Percentiles rank a stretch among this genome's conserved stretches.
These are phyloP conservation scores for Sesamia nonagrioides DNA, from an alignment of 1,140 invertebrate genomes.

Conservation along the genomic window DNA sequence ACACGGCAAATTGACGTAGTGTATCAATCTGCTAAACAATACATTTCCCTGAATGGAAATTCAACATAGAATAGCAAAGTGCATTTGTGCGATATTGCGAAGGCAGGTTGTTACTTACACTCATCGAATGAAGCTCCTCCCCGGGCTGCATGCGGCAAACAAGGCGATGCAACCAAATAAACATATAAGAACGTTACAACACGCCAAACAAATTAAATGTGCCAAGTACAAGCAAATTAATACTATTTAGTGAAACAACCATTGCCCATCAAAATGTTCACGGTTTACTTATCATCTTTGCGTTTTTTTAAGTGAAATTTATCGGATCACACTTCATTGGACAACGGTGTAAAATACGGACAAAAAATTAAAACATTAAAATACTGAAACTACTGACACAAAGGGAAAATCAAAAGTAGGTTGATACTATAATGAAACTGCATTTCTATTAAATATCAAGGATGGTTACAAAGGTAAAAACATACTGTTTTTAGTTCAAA, in stretches of 20 bases:
- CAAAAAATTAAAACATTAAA: slow-evolving; percentile 32
- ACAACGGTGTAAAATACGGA: background rate
- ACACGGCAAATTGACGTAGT: no score
- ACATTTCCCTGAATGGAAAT: background rate
- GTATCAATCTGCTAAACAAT: background rate
- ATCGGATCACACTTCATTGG: slow-evolving; percentile 6
- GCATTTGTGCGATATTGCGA: slow-evolving; percentile 17
- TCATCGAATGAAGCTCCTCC: slow-evolving; percentile 88
- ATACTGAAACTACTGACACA: slow-evolving; percentile 29
- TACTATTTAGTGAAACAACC: slow-evolving; percentile 30
- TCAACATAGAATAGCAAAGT: slow-evolving; percentile 29
- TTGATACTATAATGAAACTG: background rate
- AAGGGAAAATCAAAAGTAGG: slow-evolving; percentile 8
- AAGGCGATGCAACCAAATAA: slow-evolving; percentile 83
- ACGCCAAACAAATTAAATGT: slow-evolving; percentile 71
- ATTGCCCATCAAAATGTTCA: slow-evolving; percentile 33
- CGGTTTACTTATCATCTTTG: slow-evolving; percentile 24
- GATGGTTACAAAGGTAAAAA: slow-evolving; percentile 24
- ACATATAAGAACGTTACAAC: slow-evolving; percentile 77
- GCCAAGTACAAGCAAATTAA: slow-evolving; percentile 56
- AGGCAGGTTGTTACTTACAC: slow-evolving; percentile 80
- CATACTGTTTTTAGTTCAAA: slow-evolving; percentile 9
- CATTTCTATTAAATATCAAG: slow-evolving; percentile 10
- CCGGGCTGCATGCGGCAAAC: slow-evolving; percentile 84
- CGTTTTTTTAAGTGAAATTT: slow-evolving; percentile 15